These are phyloP conservation scores for Solen grandis DNA, from an alignment of 1,140 invertebrate genomes.

Conservation along the genomic window DNA sequence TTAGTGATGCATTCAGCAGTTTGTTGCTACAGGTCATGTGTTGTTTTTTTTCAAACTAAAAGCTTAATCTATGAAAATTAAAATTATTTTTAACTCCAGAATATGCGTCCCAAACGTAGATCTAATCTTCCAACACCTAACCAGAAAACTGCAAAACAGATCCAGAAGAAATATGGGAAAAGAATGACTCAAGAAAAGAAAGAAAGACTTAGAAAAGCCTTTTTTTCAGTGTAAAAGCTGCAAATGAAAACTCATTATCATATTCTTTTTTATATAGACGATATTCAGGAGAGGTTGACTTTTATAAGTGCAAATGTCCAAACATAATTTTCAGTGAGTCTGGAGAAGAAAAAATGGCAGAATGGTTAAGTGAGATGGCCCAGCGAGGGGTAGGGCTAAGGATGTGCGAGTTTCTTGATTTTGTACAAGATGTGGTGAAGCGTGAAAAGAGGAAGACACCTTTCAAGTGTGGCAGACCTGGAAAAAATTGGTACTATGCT, in stretches of 20 bases:
- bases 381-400: conserved; percentile 55
- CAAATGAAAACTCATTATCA: not conserved
- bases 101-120: conserved; percentile 27
- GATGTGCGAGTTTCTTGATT: conserved; percentile 50
- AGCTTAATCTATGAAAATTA: not conserved
- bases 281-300: conserved; percentile 22
- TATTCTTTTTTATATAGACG: conserved; percentile 17
- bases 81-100: conserved; percentile 14
- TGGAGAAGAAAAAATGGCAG: conserved; percentile 52
- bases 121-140: conserved; percentile 20
- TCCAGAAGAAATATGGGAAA: conserved; percentile 20
- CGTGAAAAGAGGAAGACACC: conserved; percentile 50
- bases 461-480: conserved; percentile 22
- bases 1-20: not conserved
- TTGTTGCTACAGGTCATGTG: not conserved
- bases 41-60: no score
- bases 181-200: conserved; percentile 20
- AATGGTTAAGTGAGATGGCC: conserved; percentile 53
- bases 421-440: conserved; percentile 38
- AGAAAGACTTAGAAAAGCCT: conserved; percentile 19
- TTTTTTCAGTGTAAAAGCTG: conserved; percentile 11
- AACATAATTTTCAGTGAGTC: conserved; percentile 36
- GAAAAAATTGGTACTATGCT: conserved; percentile 16
- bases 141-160: conserved; percentile 14
- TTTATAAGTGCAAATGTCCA: conserved; percentile 48